phyloP scores from a whole-genome alignment of 2,797 vertebrate species.

The Takifugu rubripes region DNA sequence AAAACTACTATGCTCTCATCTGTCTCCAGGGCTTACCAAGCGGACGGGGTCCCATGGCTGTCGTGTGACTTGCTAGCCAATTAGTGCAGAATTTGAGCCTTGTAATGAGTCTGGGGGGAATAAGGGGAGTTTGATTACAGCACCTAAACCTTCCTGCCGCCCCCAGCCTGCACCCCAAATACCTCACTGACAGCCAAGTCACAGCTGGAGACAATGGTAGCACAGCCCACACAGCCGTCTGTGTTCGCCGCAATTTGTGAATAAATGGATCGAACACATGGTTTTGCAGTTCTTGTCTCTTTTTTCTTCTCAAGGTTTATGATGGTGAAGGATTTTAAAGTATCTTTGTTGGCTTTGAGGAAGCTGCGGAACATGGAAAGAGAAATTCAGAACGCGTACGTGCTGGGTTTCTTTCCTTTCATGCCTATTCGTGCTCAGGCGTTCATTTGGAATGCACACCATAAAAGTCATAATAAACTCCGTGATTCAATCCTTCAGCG shows the following conservation, averaged over 20 bases:
- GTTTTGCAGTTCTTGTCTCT: conserved; percentile 18
- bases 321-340: conserved; percentile 32
- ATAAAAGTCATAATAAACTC: conserved; percentile 73
- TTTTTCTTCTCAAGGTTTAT: conserved; percentile 40
- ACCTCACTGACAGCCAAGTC: conserved; percentile 69
- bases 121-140: conserved; percentile 70
- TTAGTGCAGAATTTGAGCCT: conserved; percentile 66
- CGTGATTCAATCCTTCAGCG: conserved; percentile 69
- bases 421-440: conserved; percentile 57
- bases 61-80: conserved; percentile 62
- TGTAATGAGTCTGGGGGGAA: conserved; percentile 68
- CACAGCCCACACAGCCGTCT: conserved; percentile 40
- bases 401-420: conserved; percentile 39
- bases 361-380: conserved; percentile 27
- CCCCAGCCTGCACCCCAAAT: conserved; percentile 58
- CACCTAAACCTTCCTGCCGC: conserved; percentile 74
- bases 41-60: conserved; percentile 58
- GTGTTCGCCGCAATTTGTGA: conserved; percentile 40
- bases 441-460: conserved; percentile 62
- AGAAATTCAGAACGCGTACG: conserved; percentile 62
- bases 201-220: conserved; percentile 42
- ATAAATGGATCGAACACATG: conserved; percentile 31
- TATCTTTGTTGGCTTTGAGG: conserved; percentile 48
- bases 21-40: conserved; percentile 46
- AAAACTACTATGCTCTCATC: conserved; percentile 40